Base-by-base conservation (phyloP, 1,140 invertebrate species). In the Andricus grossulariae region DNA sequence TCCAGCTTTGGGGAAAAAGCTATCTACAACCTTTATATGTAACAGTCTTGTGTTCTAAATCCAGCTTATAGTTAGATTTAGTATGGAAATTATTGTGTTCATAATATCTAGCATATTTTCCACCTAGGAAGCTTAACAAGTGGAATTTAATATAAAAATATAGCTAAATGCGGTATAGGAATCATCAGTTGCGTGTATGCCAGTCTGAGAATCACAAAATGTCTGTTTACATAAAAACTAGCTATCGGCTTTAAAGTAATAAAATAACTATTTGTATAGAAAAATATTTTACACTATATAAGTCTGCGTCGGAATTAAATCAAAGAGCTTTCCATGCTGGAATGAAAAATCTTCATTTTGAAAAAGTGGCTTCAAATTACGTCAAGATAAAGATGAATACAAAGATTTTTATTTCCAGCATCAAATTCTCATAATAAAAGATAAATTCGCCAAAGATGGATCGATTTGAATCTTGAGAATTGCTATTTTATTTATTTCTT, bases 111-210 rank as follows among this genome's bases (percentile, higher is more conserved):
- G 3, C 32, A 32, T 25, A 45, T 66, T 16, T 16, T 66, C n/a
- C 25, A 15, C 21, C 32, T 39, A 66, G 4, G 7, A 66, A 66
- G 60, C 60, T 66, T 66, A 71, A 57, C 13, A 32, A 52, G 54
- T 45, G 39, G 50, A 66, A 8, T 66, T 32, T 39, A 72, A 74
- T 79, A 72, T 79, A 80, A 79, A 82, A 80, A 81, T 79, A 80
- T 87, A 87, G 79, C 86, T 88, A 89, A 89, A 89, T 89, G 88
- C 88, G 87, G 77, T 77, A 80, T 89, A 89, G 86, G 86, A 88
- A 88, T 87, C 85, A 85, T 83, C 82, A 76, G 82, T 84, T 82
- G 81, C 81, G 85, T 83, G 81, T 80, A 66, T 85, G 87, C 85
- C 88, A 89, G 88, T 88, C 88, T 88, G 85, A 75, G 75, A 79